These are phyloP conservation scores for Hirundichthys speculiger DNA, from an alignment of 2,113 vertebrate species.

Conservation along the genomic window DNA sequence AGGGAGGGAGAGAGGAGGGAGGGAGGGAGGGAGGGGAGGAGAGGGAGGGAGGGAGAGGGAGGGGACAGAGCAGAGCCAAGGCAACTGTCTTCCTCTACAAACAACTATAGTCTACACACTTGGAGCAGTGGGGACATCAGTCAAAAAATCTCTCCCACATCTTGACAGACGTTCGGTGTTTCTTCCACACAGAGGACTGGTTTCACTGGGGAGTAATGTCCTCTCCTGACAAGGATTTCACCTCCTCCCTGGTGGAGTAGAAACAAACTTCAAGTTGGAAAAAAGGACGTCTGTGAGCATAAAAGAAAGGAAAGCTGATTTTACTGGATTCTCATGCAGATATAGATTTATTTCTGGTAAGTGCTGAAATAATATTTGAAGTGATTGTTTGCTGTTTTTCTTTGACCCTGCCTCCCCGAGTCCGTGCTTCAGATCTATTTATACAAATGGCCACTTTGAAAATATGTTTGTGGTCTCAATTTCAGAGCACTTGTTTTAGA, in stretches of 20 bases:
- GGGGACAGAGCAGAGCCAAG: not conserved
- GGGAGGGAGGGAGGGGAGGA: not conserved
- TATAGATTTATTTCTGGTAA: constrained; percentile 34
- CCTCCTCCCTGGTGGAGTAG: constrained; percentile 3
- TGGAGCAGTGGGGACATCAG: constrained; percentile 1
- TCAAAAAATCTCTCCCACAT: not conserved
- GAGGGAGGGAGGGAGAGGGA: constrained; percentile 1
- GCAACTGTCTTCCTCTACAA: constrained; percentile 15
- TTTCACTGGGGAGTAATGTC: not conserved
- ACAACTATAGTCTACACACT: constrained; percentile 8
- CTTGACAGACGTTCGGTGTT: not conserved
- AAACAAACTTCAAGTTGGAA: not conserved
- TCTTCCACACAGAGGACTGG: not conserved
- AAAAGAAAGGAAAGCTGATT: not conserved
- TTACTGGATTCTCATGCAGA: not conserved
- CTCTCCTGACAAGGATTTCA: not conserved
- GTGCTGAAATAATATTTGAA: constrained; percentile 12
- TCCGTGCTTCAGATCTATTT: constrained; percentile 45
- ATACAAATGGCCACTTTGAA: constrained; percentile 43
- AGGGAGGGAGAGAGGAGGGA: too few relatives aligned
- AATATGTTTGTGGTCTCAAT: constrained; percentile 27
- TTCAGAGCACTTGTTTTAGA: constrained; percentile 29
- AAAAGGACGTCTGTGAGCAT: not conserved
- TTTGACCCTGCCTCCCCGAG: not conserved
- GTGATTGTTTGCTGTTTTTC: not conserved